These are phyloP conservation scores for Hymenopus coronatus DNA, from an alignment of 2,888 invertebrate genomes.

Conservation along the genomic window DNA sequence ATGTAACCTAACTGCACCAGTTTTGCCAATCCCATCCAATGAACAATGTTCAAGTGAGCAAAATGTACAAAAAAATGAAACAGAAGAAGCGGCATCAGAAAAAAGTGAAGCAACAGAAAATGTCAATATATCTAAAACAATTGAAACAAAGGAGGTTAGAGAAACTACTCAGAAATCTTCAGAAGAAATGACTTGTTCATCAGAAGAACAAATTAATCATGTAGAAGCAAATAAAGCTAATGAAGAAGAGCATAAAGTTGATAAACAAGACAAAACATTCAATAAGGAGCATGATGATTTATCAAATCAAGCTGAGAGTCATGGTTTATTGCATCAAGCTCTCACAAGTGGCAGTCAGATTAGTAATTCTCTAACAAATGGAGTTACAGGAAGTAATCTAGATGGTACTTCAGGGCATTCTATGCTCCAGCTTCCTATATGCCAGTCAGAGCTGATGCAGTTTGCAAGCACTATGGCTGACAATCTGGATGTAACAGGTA, in stretches of 20 bases:
- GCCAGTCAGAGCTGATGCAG: constrained; percentile 35
- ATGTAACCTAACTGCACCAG: neutral
- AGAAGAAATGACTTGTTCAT: neutral
- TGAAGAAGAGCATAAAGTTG: constrained; percentile 38
- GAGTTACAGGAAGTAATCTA: neutral
- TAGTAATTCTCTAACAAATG: neutral
- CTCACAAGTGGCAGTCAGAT: constrained; percentile 16
- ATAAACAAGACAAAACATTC: constrained; percentile 42
- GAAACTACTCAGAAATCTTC: neutral
- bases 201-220: neutral
- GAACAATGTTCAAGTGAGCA: neutral
- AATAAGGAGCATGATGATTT: constrained; percentile 40
- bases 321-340: constrained; percentile 22
- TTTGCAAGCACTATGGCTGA: constrained; percentile 34
- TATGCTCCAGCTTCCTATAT: constrained; percentile 32
- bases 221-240: constrained; percentile 29
- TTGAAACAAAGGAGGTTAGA: neutral
- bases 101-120: neutral
- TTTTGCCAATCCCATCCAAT: neutral
- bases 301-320: neutral
- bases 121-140: neutral
- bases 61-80: neutral
- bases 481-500: constrained; percentile 30
- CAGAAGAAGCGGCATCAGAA: neutral
- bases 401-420: constrained; percentile 2